Evolutionary conservation across 2,113 vertebrate species (phyloP).

Genomic region (Cephalopterus ornatus): DNA sequence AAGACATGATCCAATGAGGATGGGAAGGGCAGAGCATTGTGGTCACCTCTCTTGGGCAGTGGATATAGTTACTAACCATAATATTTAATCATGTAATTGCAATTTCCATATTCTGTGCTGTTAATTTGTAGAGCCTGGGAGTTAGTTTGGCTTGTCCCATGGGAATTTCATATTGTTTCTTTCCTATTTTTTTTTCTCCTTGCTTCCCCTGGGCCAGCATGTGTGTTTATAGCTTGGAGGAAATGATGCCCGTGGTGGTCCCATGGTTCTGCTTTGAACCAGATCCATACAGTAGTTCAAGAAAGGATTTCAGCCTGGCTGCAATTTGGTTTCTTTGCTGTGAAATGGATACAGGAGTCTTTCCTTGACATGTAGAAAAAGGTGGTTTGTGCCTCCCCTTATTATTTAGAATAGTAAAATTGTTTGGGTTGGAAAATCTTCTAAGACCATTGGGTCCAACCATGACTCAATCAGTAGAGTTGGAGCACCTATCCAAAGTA

Average conservation of each 20-base stretch:
- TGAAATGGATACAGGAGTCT: neutral
- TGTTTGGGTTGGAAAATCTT: neutral
- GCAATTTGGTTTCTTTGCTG: neutral
- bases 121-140: neutral
- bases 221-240: neutral
- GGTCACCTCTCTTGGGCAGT: neutral
- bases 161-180: neutral
- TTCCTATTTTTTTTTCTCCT: neutral
- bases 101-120: neutral
- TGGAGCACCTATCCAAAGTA: neutral
- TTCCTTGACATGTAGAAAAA: neutral
- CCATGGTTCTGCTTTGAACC: neutral
- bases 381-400: neutral
- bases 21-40: neutral
- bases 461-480: neutral
- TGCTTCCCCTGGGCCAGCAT: neutral
- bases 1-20: neutral
- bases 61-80: neutral
- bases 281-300: neutral
- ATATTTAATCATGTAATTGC: neutral
- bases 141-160: neutral
- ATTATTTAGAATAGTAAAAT: neutral
- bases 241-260: neutral
- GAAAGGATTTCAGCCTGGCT: neutral
- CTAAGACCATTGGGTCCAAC: neutral